Conservation (phyloP, 2,113 vertebrate genomes). For the Plecotus auritus region DNA sequence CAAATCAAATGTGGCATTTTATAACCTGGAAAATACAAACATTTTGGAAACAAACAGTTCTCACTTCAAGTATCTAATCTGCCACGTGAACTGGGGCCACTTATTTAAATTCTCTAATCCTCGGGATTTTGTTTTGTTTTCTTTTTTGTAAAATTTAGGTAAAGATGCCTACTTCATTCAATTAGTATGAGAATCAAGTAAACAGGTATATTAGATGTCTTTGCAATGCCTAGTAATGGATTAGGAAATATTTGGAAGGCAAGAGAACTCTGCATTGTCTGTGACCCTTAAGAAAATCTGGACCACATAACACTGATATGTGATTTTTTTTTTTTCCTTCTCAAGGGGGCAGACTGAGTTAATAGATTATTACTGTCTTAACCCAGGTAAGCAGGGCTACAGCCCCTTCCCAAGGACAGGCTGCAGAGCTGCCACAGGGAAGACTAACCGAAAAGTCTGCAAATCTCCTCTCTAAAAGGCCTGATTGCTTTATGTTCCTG, state of each 20-base stretch:
- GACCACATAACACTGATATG: background rate
- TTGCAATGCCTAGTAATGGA: background rate
- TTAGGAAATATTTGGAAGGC: background rate
- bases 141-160: background rate
- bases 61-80: background rate
- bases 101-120: conserved; percentile 8
- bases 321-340: background rate
- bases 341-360: background rate
- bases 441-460: background rate
- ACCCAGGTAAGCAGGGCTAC: background rate
- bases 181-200: background rate
- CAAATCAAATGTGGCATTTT: background rate
- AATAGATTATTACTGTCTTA: background rate
- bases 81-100: background rate
- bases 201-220: background rate
- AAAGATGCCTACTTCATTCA: background rate
- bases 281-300: background rate
- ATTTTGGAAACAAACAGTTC: conserved; percentile 1
- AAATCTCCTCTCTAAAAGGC: background rate
- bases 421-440: background rate
- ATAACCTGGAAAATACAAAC: background rate
- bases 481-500: background rate
- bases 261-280: background rate
- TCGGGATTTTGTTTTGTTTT: background rate
- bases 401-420: background rate